Percentiles rank a stretch among this genome's conserved stretches.
These are phyloP conservation scores for Eupithecia subfuscata DNA, from an alignment of 2,888 invertebrate species.

Conservation along the genomic window DNA sequence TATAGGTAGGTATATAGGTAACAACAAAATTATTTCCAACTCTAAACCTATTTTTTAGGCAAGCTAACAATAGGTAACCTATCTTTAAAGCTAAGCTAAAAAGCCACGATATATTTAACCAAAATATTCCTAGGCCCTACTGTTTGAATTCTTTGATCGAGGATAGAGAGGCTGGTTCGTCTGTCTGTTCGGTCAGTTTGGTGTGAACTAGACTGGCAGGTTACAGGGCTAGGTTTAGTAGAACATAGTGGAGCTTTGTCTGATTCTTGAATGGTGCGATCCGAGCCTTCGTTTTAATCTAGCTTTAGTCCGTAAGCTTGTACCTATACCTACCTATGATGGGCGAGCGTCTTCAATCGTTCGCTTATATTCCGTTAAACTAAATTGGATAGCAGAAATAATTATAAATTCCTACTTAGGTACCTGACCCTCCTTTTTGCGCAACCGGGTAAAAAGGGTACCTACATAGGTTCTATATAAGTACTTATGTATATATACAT, in stretches of 20 bases:
- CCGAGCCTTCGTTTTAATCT: slow-evolving; percentile 1
- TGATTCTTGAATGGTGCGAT: background rate
- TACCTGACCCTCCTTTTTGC: no score
- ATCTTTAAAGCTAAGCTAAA: no score
- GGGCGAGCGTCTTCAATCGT: background rate
- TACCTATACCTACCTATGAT: no score
- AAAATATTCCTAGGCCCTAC: background rate
- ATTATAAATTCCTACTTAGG: no score
- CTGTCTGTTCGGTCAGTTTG: background rate
- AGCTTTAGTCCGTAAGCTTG: background rate
- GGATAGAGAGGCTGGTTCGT: background rate
- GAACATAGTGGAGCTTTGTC: slow-evolving; percentile 2
- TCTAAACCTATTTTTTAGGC: no score
- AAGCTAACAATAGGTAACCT: no score
- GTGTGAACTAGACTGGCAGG: background rate
- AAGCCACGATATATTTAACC: background rate
- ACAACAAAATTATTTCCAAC: no score
- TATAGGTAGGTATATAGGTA: no score
- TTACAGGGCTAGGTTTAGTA: background rate
- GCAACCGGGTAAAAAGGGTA: no score
- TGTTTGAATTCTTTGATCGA: background rate
- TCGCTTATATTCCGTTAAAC: background rate
- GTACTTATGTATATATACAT: no score
- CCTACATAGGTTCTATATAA: no score
- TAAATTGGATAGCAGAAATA: background rate